Evolutionary conservation across 2,113 vertebrate species (phyloP).

Genomic region (Leptosomus discolor): DNA sequence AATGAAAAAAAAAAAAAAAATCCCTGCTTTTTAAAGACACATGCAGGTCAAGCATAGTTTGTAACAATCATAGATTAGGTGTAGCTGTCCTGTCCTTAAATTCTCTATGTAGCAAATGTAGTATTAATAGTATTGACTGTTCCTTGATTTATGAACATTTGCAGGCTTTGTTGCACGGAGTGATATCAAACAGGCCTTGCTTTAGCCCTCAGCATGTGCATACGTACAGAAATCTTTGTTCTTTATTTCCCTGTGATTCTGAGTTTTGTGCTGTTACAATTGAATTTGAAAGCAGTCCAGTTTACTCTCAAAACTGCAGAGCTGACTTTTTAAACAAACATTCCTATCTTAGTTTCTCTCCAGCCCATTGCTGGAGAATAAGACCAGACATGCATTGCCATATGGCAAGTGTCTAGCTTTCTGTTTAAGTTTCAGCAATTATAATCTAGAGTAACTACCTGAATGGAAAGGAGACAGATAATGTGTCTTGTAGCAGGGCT

Average conservation of each 20-base stretch:
- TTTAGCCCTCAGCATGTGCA: neutral
- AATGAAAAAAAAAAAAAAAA: neutral
- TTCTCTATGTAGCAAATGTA: neutral
- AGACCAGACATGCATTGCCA: neutral
- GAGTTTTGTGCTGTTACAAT: neutral
- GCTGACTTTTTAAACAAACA: neutral
- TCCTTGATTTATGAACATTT: neutral
- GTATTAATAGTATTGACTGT: neutral
- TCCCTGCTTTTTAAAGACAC: neutral
- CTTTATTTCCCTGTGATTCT: neutral
- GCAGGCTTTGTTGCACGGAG: neutral
- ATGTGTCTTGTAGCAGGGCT: neutral
- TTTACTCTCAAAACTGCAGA: neutral
- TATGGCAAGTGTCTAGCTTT: neutral
- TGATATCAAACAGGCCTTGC: neutral
- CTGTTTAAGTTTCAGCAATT: neutral
- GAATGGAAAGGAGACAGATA: rapidly evolving
- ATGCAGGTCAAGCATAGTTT: neutral
- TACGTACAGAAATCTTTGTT: neutral
- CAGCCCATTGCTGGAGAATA: neutral
- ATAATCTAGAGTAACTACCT: neutral
- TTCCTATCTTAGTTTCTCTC: neutral
- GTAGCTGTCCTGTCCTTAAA: neutral
- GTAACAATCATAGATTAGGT: neutral
- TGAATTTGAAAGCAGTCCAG: neutral